Conservation (phyloP, 2,888 invertebrate genomes). For the Xylota sylvarum region DNA sequence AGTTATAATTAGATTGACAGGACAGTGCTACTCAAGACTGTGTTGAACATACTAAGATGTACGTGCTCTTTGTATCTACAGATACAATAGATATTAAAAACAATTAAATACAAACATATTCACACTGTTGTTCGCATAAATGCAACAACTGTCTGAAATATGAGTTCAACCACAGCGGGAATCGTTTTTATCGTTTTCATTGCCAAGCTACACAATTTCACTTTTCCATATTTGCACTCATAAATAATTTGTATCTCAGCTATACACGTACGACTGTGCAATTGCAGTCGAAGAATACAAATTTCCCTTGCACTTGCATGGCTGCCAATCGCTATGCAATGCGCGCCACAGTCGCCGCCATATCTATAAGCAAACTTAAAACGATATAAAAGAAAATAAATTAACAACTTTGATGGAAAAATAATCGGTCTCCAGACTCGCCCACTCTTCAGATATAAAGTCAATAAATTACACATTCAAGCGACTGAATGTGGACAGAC, state of each 20-base stretch:
- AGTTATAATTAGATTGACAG: constrained; percentile 32
- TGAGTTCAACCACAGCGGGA: constrained; percentile 12
- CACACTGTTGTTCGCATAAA: not conserved
- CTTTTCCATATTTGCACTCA: constrained; percentile 63
- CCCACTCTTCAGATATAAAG: constrained; percentile 45
- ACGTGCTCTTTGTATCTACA: constrained; percentile 31
- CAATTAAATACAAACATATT: not conserved
- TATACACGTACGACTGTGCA: constrained; percentile 3
- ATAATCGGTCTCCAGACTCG: constrained; percentile 60
- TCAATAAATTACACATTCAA: constrained; percentile 58
- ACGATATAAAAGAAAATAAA: constrained; percentile 53
- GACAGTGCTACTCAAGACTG: constrained; percentile 6
- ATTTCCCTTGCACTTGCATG: constrained; percentile 61
- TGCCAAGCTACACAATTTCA: constrained; percentile 69
- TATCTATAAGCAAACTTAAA: constrained; percentile 43
- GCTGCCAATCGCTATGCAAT: constrained; percentile 36
- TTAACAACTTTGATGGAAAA: constrained; percentile 51
- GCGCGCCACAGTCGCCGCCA: constrained; percentile 15
- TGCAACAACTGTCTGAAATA: constrained; percentile 40
- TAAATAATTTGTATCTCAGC: constrained; percentile 48
- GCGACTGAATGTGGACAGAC: constrained; percentile 7
- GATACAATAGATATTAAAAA: constrained; percentile 30
- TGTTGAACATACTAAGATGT: constrained; percentile 2
- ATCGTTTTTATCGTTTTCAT: constrained; percentile 55
- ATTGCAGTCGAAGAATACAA: constrained; percentile 58